Evolutionary conservation across 2,888 invertebrate species (phyloP), one percentile per base, ranked within the genome.

Genomic region (Nasonovia ribisnigri): DNA sequence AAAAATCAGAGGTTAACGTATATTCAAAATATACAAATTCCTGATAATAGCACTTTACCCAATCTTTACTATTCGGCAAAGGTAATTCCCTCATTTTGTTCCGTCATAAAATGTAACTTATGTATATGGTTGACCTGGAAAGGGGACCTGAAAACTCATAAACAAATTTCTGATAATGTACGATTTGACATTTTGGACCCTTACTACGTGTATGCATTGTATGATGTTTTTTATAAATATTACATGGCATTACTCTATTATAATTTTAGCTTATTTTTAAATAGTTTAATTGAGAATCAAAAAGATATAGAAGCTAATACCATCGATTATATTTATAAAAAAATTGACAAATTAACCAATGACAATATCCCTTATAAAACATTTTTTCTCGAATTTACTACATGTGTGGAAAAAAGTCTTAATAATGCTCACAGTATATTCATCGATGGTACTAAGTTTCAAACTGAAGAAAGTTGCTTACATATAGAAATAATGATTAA

Each of bases 51-150:
- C 5, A 11, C 11, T 11, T n/a, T 67, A n/a, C 67, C 67, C 1
- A 13, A 67, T 67, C 13, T 67, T n/a, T 13, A n/a, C 5, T n/a
- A 11, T 60, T 60, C 1, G 13, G 13, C 16, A 13, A 13, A 16
- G 16, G 1, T 5, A 13, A 3, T n/a, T 11, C 11, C n/a, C 13
- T 13, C 13, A 51, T 51, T 16, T 51, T 16, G 20, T 51, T 0
- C 0, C 20, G 16, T 4, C 20, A 5, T 0, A 20, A 4, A 2
- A 26, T 24, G 16, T 6, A 2, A 0, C 2, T 0, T 10, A 13
- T 3, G 5, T 5, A 5, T 89, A 29, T 0, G 0, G 29, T 5
- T 60, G n/a, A n/a, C 16, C 57, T 43, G 89, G 89, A n/a, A 1
- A 42, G 43, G 43, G 3, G 43, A 43, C 6, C 1, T 13, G 20